A percentile compares a stretch with the other conserved stretches of the same genome.
Conservation (phyloP, 1,140 invertebrate genomes). For the Microplitis demolitor region DNA sequence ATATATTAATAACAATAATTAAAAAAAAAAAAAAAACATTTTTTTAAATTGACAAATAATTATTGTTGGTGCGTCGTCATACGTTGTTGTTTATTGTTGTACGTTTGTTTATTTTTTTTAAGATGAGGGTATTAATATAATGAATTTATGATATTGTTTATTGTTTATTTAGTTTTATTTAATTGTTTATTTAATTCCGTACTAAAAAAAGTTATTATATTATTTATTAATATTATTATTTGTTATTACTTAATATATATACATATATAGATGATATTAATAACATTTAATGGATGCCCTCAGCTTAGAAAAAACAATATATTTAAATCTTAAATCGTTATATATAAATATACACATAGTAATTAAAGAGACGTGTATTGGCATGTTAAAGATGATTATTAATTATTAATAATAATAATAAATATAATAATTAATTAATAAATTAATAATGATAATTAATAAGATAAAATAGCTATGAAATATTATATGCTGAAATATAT, state of each 20-base stretch:
- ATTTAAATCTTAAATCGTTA: conserved; percentile 6
- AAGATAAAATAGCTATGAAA: not conserved
- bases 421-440: not conserved
- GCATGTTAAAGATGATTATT: conserved; percentile 9
- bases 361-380: conserved; percentile 17
- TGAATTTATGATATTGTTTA: not conserved
- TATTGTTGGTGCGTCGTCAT: conserved; percentile 15
- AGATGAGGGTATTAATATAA: not conserved
- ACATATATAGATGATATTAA: conserved; percentile 25
- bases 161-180: conserved; percentile 13
- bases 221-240: not conserved
- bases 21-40: not conserved
- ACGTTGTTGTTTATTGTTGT: conserved; percentile 19
- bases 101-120: not conserved
- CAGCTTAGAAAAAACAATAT: not conserved
- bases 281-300: not conserved
- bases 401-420: not conserved
- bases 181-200: conserved; percentile 12
- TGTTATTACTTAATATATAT: conserved; percentile 12
- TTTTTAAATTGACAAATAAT: not conserved
- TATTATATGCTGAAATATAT: not conserved
- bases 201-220: not conserved
- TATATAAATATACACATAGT: conserved; percentile 29
- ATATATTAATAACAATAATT: not conserved
- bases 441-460: not conserved